phyloP scores from a whole-genome alignment of 2,888 invertebrate species.

The Iselma pallidipennis region DNA sequence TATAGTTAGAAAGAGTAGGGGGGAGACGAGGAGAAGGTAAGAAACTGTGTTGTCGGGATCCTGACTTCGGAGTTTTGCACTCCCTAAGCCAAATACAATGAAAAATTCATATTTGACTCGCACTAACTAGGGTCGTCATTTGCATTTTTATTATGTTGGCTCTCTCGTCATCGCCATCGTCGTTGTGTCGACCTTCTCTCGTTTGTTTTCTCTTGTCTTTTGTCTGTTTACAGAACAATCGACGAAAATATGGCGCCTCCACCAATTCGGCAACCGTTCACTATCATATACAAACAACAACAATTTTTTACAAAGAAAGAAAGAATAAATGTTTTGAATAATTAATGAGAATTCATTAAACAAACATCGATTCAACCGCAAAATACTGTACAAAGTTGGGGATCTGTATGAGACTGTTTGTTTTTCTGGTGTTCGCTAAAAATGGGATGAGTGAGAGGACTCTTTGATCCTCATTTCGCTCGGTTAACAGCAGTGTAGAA shows the following conservation, averaged over 20 bases:
- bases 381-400: no score
- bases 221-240: slow-evolving; percentile 42
- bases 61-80: slow-evolving; percentile 19
- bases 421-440: background rate
- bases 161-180: slow-evolving; percentile 9
- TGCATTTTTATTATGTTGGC: slow-evolving; percentile 43
- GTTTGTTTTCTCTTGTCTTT: slow-evolving; percentile 44
- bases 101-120: slow-evolving; percentile 43
- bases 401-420: no score
- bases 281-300: background rate
- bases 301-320: background rate
- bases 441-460: background rate
- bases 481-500: slow-evolving; percentile 16
- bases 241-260: slow-evolving; percentile 29
- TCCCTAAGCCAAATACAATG: slow-evolving; percentile 36
- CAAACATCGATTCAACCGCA: background rate
- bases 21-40: background rate
- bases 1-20: background rate
- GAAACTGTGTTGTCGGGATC: slow-evolving; percentile 4
- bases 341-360: background rate
- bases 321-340: background rate
- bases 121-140: slow-evolving; percentile 42
- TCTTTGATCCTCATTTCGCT: slow-evolving; percentile 19
- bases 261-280: background rate
- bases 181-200: slow-evolving; percentile 38